Base-by-base conservation (phyloP, 2,888 invertebrate species). In the Pseudococcus longispinus region DNA sequence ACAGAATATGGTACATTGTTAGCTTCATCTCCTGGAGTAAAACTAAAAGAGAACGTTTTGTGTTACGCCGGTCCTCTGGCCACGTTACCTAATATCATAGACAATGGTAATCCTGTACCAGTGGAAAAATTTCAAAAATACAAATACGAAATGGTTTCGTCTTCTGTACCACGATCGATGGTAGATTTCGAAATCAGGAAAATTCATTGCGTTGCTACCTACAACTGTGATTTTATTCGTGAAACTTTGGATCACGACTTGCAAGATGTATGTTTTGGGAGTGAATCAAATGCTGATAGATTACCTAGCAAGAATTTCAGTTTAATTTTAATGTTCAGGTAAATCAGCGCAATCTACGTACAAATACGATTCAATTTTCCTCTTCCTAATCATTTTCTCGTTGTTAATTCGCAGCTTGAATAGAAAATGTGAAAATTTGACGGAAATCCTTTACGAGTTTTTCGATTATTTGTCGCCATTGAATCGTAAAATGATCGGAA, bases 401-500 rank as follows among this genome's bases (percentile, higher is more conserved):
- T 1, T 18, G 18, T 51, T 51, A 3, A n/a, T 51, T 51, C 74
- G 20, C 85, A 85, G 85, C 26, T 6, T 26, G 60, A 42, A 65
- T 23, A 46, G 26, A 3, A 80, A 55, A 32, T 77, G 44, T 42
- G 20, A 32, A 15, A 51, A 86, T n/a, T 18, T 55, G 13, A 51
- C 20, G 6, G 74, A 77, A 44, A 37, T 26, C 1, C 29, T 85
- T 3, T 42, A 70, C 44, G 65, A 70, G 23, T 65, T 85, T 20
- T 74, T 23, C 85, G 65, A 85, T n/a, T 26, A 85, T 37, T 13
- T 85, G 37, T 26, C 44, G 32, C 86, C 86, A 3, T n/a, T 86
- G 51, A 86, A 55, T 86, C 86, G 80, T 32, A 51, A 51, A n/a
- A 86, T 86, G 86, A 80, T 86, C 80, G 86, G 86, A 29, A 77